phyloP scores from a whole-genome alignment of 2,797 vertebrate species.

The Sebastes hubbsi region DNA sequence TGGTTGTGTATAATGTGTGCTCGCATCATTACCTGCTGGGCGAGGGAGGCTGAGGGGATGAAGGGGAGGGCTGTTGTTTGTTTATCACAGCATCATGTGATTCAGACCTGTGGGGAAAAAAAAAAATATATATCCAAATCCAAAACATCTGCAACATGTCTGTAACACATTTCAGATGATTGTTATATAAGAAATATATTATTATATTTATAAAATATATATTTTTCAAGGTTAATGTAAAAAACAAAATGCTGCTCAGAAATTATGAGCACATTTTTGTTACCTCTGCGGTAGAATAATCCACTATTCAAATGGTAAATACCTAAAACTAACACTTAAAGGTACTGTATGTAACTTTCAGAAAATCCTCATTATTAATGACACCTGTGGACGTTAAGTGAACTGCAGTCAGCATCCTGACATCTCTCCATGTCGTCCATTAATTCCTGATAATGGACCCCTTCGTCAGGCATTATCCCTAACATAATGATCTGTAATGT shows the following conservation, averaged over 20 bases:
- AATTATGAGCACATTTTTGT: background rate
- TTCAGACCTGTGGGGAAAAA: constrained; percentile 82
- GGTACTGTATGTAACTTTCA: background rate
- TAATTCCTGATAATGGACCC: too few relatives aligned
- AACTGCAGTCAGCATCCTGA: too few relatives aligned
- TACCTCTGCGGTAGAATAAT: background rate
- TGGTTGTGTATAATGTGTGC: background rate
- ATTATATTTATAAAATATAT: too few relatives aligned
- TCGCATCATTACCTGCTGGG: constrained; percentile 88
- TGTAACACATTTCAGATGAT: background rate
- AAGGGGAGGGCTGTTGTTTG: constrained; percentile 74
- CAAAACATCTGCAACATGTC: background rate
- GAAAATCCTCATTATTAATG: too few relatives aligned
- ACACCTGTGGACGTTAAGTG: too few relatives aligned
- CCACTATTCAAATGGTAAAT: background rate
- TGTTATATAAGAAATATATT: background rate
- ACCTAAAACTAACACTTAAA: background rate
- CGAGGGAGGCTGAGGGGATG: constrained; percentile 86
- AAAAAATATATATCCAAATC: background rate
- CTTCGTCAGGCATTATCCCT: too few relatives aligned
- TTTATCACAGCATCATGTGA: constrained; percentile 85
- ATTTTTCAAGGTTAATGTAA: background rate
- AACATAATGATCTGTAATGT: too few relatives aligned
- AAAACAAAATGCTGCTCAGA: background rate
- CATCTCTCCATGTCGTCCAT: too few relatives aligned